Percentiles rank a stretch among this genome's conserved stretches.
These are phyloP conservation scores for Tetrao urogallus DNA, from an alignment of 2,113 vertebrate species.

Conservation along the genomic window DNA sequence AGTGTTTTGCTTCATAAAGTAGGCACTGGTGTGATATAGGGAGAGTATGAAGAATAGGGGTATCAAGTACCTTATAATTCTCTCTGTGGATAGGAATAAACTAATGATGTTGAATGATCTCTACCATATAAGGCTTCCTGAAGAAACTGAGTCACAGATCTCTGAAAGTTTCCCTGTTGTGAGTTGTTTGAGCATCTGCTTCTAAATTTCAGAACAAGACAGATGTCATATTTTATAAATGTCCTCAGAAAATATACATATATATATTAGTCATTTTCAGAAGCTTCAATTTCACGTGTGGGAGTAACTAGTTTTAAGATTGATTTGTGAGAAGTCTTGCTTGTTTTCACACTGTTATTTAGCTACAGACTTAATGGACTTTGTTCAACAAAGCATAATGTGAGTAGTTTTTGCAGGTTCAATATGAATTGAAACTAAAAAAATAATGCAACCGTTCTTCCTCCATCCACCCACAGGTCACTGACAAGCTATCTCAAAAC, in stretches of 20 bases:
- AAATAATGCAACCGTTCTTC: neutral
- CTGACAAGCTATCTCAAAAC: neutral
- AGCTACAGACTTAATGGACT: neutral
- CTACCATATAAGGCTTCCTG: neutral
- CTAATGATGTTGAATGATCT: neutral
- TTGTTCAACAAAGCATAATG: neutral
- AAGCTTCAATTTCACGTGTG: neutral
- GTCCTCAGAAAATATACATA: neutral
- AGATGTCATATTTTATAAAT: neutral
- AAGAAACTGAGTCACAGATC: neutral
- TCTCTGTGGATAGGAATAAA: neutral
- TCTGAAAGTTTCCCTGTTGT: neutral
- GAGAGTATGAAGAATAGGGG: neutral
- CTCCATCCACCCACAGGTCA: neutral
- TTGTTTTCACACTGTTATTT: neutral
- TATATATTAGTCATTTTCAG: constrained; percentile 15
- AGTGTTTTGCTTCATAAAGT: neutral
- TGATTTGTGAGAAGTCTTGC: neutral
- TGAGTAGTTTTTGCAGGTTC: neutral
- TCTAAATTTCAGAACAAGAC: constrained; percentile 36
- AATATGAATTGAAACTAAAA: neutral
- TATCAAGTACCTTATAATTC: neutral
- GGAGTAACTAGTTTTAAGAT: neutral
- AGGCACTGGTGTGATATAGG: neutral
- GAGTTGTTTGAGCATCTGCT: constrained; percentile 1